Conservation (phyloP, 1,140 invertebrate species). For the Caenorhabditis inopinata region DNA sequence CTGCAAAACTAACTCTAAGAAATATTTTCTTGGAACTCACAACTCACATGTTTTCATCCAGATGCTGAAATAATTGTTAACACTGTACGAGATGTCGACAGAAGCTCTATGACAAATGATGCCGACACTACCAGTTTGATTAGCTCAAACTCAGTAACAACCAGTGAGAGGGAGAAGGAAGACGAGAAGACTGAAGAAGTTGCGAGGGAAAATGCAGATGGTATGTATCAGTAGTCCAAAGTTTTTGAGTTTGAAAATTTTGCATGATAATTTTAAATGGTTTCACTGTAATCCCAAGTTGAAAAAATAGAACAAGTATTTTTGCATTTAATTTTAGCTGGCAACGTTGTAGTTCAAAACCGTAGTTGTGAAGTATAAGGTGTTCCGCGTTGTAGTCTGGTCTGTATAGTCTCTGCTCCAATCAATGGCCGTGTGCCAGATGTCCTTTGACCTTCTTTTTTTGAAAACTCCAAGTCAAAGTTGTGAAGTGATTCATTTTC, state of each 20-base stretch:
- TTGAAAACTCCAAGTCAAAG: background rate
- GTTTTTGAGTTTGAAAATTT: too few species aligned
- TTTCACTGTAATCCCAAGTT: too few species aligned
- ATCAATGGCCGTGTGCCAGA: background rate
- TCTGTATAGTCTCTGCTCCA: background rate
- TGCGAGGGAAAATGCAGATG: background rate
- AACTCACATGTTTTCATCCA: background rate
- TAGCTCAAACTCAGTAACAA: background rate
- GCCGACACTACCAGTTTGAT: background rate
- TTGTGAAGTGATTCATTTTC: background rate
- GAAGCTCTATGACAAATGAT: background rate
- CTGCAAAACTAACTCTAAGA: too few species aligned
- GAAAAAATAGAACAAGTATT: too few species aligned
- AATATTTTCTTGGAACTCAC: background rate
- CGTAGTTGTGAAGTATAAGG: too few species aligned
- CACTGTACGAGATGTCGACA: conserved; percentile 1
- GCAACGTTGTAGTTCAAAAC: too few species aligned
- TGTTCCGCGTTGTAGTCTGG: too few species aligned
- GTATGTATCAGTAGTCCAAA: too few species aligned
- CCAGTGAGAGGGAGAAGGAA: background rate
- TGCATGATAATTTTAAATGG: too few species aligned
- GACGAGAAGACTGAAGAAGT: background rate
- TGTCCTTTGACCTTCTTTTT: background rate
- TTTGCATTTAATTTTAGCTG: too few species aligned
- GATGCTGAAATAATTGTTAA: background rate